Percentiles rank a stretch among this genome's conserved stretches.
phyloP scores from a whole-genome alignment of 2,113 vertebrate genomes.

The Rhagologus leucostigma region DNA sequence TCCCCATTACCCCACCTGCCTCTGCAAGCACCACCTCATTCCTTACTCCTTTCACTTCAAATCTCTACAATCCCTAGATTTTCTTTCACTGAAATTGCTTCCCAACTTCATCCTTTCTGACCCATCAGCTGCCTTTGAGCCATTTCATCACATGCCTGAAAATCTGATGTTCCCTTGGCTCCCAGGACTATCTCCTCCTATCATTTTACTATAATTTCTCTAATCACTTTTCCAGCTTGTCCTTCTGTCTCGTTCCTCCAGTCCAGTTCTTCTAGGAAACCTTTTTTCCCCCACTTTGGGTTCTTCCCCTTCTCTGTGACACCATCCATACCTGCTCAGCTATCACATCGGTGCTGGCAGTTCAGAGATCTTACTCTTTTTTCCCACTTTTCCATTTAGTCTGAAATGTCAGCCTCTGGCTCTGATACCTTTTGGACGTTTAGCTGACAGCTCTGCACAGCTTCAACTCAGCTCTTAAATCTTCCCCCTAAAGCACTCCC shows the following conservation, averaged over 20 bases:
- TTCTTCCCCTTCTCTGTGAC: background rate
- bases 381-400: background rate
- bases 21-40: background rate
- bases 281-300: rapidly evolving
- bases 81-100: background rate
- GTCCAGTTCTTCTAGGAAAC: background rate
- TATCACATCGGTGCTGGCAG: background rate
- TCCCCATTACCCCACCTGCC: background rate
- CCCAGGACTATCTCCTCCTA: background rate
- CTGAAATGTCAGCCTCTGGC: background rate
- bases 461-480: background rate
- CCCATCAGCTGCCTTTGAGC: background rate
- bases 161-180: background rate
- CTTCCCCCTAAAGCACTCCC: background rate
- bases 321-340: background rate
- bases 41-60: background rate
- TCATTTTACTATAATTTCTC: background rate
- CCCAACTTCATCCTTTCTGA: background rate
- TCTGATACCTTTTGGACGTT: background rate
- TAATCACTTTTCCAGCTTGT: background rate
- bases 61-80: background rate
- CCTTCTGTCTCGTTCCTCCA: background rate
- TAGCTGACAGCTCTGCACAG: background rate
- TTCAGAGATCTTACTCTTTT: background rate
- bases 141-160: background rate